Percentiles rank a stretch among this genome's conserved stretches.
These are phyloP conservation scores for Pseudochirops cupreus DNA, from an alignment of 2,797 vertebrate species.

Conservation along the genomic window DNA sequence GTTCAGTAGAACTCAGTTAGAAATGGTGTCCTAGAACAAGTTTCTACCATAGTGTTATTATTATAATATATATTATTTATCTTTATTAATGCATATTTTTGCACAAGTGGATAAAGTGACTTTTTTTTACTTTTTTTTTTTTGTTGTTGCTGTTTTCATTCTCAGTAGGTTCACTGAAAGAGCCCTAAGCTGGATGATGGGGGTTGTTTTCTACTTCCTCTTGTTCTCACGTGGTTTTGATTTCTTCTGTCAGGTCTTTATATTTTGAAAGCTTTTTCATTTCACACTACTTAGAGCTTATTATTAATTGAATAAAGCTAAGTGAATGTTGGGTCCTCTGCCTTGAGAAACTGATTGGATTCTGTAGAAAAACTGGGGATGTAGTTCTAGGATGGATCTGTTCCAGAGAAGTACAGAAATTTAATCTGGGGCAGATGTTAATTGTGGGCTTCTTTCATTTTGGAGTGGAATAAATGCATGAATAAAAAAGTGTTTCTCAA, in stretches of 20 bases:
- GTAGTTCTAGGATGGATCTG: background rate
- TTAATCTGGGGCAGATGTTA: background rate
- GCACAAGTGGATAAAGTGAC: background rate
- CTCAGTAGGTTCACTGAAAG: background rate
- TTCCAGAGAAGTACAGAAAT: background rate
- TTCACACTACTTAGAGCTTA: background rate
- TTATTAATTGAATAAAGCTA: background rate
- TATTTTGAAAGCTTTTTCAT: background rate
- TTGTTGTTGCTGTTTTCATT: no score
- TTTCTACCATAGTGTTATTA: background rate
- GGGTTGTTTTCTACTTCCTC: background rate
- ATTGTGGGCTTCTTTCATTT: background rate
- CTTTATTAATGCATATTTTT: background rate
- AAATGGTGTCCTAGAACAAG: background rate
- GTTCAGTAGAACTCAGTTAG: background rate
- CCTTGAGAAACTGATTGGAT: background rate
- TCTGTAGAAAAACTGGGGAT: background rate
- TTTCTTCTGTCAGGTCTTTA: background rate
- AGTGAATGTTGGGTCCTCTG: background rate
- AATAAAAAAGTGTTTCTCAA: slow-evolving; percentile 19
- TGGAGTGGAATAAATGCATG: slow-evolving; percentile 16
- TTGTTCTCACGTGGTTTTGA: background rate
- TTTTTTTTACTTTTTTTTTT: background rate
- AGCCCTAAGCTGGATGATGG: background rate
- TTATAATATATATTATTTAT: background rate